phyloP scores from a whole-genome alignment of 2,113 vertebrate genomes.

The Megaleporinus macrocephalus region DNA sequence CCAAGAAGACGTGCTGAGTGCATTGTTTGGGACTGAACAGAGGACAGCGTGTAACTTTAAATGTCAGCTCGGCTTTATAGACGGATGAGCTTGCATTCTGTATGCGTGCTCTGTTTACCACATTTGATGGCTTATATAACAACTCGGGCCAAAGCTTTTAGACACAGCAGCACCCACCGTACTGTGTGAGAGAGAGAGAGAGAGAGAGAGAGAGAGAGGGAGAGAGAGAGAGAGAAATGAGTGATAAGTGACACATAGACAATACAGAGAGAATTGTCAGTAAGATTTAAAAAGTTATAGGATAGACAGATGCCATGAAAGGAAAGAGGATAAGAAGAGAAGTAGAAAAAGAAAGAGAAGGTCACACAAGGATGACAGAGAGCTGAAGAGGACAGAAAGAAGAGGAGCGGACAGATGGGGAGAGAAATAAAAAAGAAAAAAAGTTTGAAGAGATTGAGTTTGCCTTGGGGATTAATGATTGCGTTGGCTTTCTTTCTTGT shows the following conservation, averaged over 20 bases:
- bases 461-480: neutral
- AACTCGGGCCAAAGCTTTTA: neutral
- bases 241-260: slow-evolving; percentile 15
- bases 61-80: slow-evolving; percentile 17
- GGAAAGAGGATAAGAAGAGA: neutral
- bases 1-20: neutral
- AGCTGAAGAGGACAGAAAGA: neutral
- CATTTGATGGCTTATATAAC: slow-evolving; percentile 32
- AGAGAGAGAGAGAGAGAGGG: neutral
- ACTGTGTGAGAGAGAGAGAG: neutral
- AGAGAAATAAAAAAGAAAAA: slow-evolving; percentile 14
- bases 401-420: neutral
- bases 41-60: slow-evolving; percentile 6
- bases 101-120: slow-evolving; percentile 8
- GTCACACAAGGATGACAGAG: neutral
- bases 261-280: slow-evolving; percentile 2
- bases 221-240: neutral
- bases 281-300: neutral
- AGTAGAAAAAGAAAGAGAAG: neutral
- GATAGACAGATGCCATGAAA: neutral
- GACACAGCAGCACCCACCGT: neutral
- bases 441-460: neutral
- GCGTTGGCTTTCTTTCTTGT: neutral
- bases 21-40: slow-evolving; percentile 3
- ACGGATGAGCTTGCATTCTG: slow-evolving; percentile 16